These are phyloP conservation scores for Atrichornis clamosus DNA, from an alignment of 2,113 vertebrate species.

Conservation along the genomic window DNA sequence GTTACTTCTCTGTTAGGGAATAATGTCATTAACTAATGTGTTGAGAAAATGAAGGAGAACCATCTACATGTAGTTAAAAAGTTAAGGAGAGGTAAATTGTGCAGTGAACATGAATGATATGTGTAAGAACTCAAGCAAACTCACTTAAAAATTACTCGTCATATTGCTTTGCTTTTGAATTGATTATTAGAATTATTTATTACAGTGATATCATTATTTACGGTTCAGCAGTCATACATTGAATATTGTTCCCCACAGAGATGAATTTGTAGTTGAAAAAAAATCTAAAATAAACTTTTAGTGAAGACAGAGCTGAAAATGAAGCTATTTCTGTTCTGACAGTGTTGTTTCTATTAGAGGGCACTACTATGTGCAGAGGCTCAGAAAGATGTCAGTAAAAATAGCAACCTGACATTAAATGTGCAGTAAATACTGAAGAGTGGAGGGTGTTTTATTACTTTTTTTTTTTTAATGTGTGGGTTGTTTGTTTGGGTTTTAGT, in stretches of 20 bases:
- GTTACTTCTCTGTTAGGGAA: not conserved
- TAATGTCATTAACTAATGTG: not conserved
- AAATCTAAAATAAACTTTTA: not conserved
- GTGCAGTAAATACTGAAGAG: not conserved
- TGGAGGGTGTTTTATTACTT: not conserved
- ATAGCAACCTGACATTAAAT: not conserved
- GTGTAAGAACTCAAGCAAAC: not conserved
- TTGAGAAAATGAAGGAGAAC: not conserved
- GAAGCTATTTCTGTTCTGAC: not conserved
- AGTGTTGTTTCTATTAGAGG: not conserved
- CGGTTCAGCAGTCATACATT: not conserved
- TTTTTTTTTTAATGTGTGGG: too few relatives aligned
- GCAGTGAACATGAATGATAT: not conserved
- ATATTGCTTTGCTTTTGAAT: not conserved
- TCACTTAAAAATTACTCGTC: not conserved
- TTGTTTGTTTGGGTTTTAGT: not conserved
- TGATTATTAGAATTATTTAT: not conserved
- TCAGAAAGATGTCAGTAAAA: not conserved
- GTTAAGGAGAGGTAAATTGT: not conserved
- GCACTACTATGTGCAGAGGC: fast-evolving
- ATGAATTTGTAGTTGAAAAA: not conserved
- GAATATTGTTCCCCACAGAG: not conserved
- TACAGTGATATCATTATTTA: not conserved
- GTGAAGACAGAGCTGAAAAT: not conserved
- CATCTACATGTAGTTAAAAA: not conserved